Percentiles rank a stretch among this genome's conserved stretches.
Evolutionary conservation across 2,113 vertebrate genomes (phyloP).

Genomic region (Platanista minor): DNA sequence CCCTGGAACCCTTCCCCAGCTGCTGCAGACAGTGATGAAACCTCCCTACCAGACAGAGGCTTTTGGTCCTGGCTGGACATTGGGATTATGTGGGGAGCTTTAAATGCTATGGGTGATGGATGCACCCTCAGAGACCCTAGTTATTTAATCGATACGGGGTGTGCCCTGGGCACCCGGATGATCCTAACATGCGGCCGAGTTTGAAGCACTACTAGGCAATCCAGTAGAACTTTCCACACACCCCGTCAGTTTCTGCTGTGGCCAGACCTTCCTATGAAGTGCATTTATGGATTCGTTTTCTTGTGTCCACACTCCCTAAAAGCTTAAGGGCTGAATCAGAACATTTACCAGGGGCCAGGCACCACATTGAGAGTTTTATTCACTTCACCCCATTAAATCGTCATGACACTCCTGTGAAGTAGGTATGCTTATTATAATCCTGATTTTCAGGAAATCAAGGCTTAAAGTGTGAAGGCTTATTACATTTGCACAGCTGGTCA

Average conservation of each 20-base stretch:
- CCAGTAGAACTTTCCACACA: neutral
- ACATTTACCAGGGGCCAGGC: neutral
- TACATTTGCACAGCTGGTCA: neutral
- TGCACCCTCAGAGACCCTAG: neutral
- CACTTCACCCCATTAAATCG: neutral
- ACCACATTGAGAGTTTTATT: neutral
- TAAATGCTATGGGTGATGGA: neutral
- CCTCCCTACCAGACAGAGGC: neutral
- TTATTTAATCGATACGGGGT: neutral
- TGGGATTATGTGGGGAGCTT: neutral
- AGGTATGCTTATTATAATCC: neutral
- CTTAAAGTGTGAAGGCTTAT: neutral
- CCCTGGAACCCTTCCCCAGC: neutral
- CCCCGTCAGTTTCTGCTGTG: fast-evolving
- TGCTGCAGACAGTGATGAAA: fast-evolving
- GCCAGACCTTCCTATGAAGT: neutral
- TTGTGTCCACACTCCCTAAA: neutral
- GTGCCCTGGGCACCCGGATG: neutral
- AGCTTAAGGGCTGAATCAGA: neutral
- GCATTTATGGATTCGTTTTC: neutral
- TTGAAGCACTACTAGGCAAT: fast-evolving
- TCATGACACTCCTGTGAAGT: neutral
- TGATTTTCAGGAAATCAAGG: neutral
- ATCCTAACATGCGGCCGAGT: neutral
- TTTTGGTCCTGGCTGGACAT: neutral